These are phyloP conservation scores for Dicranocentrus wangi DNA, from an alignment of 2,888 invertebrate species.

Conservation along the genomic window DNA sequence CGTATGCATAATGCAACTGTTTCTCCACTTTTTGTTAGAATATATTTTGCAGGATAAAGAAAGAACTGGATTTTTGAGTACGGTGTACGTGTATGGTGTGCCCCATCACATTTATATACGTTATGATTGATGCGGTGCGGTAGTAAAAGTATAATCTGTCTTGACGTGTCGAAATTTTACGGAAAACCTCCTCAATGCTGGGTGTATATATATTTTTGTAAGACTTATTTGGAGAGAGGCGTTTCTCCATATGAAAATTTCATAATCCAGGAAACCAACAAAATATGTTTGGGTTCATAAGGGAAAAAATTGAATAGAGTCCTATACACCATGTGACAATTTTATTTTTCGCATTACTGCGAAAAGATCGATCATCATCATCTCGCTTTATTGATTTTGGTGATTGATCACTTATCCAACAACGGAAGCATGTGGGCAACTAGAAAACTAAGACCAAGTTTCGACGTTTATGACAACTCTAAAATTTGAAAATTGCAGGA, in stretches of 20 bases:
- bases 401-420: too few species aligned
- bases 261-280: slow-evolving; percentile 3
- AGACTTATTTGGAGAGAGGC: too few species aligned
- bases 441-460: too few species aligned
- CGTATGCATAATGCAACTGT: background rate
- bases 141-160: too few species aligned
- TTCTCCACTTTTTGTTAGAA: background rate
- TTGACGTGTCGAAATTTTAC: background rate
- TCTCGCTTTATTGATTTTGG: too few species aligned
- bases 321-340: slow-evolving; percentile 1
- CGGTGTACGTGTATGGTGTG: too few species aligned
- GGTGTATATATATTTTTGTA: too few species aligned
- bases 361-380: slow-evolving; percentile 4
- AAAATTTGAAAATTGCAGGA: too few species aligned
- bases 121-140: slow-evolving; percentile 17
- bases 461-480: too few species aligned
- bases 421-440: too few species aligned
- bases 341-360: background rate
- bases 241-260: background rate
- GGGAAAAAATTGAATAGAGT: slow-evolving; percentile 48
- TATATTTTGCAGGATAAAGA: background rate
- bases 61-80: background rate
- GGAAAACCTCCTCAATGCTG: too few species aligned
- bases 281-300: slow-evolving; percentile 7
- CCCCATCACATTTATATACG: background rate